A percentile compares a stretch with the other conserved stretches of the same genome.
phyloP scores from a whole-genome alignment of 2,888 invertebrate species.

The Noctua comes region DNA sequence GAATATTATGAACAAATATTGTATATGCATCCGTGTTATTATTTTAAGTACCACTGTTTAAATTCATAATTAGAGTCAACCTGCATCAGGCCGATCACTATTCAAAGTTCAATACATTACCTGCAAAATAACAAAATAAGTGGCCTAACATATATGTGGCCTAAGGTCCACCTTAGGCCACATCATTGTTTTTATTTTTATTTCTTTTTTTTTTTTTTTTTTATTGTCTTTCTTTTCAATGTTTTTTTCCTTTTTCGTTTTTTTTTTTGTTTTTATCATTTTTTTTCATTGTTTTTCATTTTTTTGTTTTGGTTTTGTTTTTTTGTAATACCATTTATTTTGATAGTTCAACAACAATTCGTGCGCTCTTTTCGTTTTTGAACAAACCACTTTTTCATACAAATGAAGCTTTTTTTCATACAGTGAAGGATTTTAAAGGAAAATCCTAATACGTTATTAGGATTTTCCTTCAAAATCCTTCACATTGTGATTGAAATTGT shows the following conservation, averaged over 20 bases:
- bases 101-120: not conserved
- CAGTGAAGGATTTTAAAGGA: too few relatives aligned
- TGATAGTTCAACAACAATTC: not conserved
- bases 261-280: too few relatives aligned
- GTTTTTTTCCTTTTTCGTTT: too few relatives aligned
- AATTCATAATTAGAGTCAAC: not conserved
- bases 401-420: not conserved
- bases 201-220: too few relatives aligned
- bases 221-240: too few relatives aligned
- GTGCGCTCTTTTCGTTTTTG: fast-evolving
- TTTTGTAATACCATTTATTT: not conserved
- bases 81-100: not conserved
- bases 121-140: not conserved
- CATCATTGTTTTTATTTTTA: too few relatives aligned
- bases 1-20: constrained; percentile 13
- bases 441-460: not conserved
- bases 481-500: constrained; percentile 1
- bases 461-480: not conserved
- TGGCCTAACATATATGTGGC: too few relatives aligned
- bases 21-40: not conserved
- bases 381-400: not conserved
- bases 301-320: too few relatives aligned
- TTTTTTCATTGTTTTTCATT: too few relatives aligned
- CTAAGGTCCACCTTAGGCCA: too few relatives aligned
- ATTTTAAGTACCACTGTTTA: not conserved